Conservation (phyloP, 2,888 invertebrate species). For the Caenorhabditis japonica region DNA sequence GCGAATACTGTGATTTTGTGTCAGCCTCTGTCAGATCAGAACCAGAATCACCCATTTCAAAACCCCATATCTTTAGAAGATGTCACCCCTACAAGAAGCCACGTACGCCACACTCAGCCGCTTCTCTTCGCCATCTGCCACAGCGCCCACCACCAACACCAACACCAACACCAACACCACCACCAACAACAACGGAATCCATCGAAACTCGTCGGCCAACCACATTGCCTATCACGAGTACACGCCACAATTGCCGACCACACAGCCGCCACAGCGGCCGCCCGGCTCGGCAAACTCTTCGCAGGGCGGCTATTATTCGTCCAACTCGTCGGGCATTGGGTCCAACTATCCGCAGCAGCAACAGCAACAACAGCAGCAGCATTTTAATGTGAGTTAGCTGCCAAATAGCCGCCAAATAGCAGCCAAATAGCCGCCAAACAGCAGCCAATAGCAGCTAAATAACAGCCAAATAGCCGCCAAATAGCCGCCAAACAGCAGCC, state of each 20-base stretch:
- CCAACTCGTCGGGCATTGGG: slow-evolving; percentile 64
- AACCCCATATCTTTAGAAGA: slow-evolving; percentile 20
- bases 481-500: too few relatives aligned
- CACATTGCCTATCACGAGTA: slow-evolving; percentile 51
- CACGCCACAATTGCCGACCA: slow-evolving; percentile 55
- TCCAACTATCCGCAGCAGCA: slow-evolving; percentile 46
- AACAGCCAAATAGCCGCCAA: too few relatives aligned
- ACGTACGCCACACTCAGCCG: slow-evolving; percentile 46
- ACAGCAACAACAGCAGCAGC: slow-evolving; percentile 26
- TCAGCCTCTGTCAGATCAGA: too few relatives aligned
- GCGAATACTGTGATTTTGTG: too few relatives aligned
- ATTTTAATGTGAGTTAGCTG: slow-evolving; percentile 31
- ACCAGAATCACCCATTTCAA: not conserved
- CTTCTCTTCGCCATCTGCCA: slow-evolving; percentile 27
- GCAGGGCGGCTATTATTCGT: slow-evolving; percentile 71
- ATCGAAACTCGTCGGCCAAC: slow-evolving; percentile 37
- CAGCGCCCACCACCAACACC: not conserved
- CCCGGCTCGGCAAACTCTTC: slow-evolving; percentile 69
- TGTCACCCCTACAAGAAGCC: slow-evolving; percentile 43
- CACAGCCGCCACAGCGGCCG: slow-evolving; percentile 61
- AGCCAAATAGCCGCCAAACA: too few relatives aligned
- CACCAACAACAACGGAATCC: slow-evolving; percentile 19
- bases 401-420: too few relatives aligned
- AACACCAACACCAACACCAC: too few relatives aligned
- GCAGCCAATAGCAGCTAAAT: too few relatives aligned